phyloP scores from a whole-genome alignment of 2,888 invertebrate species.

The Beris chalybata region DNA sequence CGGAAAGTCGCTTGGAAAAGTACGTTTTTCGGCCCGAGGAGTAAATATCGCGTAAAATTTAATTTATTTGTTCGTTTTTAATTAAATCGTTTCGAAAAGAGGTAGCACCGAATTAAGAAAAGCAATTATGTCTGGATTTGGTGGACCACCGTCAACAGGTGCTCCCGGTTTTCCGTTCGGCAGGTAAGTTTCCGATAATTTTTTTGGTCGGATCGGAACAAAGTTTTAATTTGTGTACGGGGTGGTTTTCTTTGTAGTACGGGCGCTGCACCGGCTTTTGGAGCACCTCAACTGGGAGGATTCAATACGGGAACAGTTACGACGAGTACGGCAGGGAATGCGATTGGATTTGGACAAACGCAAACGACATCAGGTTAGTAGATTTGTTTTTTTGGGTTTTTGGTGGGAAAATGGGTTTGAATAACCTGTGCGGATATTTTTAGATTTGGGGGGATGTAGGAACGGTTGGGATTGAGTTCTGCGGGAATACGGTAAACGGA shows the following conservation, averaged over 20 bases:
- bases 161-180: slow-evolving; percentile 43
- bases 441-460: too few species aligned
- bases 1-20: too few species aligned
- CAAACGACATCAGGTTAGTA: slow-evolving; percentile 30
- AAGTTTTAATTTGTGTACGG: background rate
- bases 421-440: too few species aligned
- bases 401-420: too few species aligned
- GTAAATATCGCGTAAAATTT: too few species aligned
- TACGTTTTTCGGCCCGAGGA: too few species aligned
- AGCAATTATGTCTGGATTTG: slow-evolving; percentile 36
- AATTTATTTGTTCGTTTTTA: too few species aligned
- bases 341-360: background rate
- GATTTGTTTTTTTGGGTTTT: background rate
- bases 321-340: background rate
- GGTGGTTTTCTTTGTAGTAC: slow-evolving; percentile 3
- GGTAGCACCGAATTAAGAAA: background rate
- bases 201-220: background rate
- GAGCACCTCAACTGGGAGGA: slow-evolving; percentile 21
- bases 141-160: slow-evolving; percentile 33
- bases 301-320: background rate
- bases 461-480: too few species aligned
- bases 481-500: too few species aligned
- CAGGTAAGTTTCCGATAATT: slow-evolving; percentile 19
- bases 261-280: slow-evolving; percentile 35
- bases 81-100: too few species aligned